Conservation (phyloP, 1,140 invertebrate genomes). For the Paralvinella palmiformis region DNA sequence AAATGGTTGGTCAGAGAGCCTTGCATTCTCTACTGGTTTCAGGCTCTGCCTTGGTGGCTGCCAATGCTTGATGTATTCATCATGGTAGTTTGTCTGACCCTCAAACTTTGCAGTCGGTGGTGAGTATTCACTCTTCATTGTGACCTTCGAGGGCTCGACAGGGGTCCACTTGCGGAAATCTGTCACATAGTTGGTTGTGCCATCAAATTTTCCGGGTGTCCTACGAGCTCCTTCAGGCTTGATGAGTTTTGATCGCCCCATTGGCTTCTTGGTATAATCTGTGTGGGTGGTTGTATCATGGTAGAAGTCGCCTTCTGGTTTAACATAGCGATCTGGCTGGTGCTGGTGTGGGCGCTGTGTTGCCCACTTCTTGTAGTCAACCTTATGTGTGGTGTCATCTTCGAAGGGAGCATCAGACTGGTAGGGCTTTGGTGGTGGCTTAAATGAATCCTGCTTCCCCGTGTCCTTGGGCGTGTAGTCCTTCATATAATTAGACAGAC, state of each 20-base stretch:
- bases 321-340: conserved; percentile 28
- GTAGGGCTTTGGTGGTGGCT: conserved; percentile 20
- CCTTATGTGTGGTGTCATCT: conserved; percentile 27
- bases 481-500: conserved; percentile 40
- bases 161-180: conserved; percentile 21
- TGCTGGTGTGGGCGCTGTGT: conserved; percentile 24
- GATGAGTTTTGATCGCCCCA: conserved; percentile 22
- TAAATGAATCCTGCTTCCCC: conserved; percentile 15
- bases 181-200: conserved; percentile 42
- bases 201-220: conserved; percentile 33
- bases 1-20: conserved; percentile 23
- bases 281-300: conserved; percentile 30
- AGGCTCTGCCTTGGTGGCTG: not conserved
- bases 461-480: conserved; percentile 42
- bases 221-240: conserved; percentile 26
- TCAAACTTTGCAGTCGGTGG: conserved; percentile 24
- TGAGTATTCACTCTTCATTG: conserved; percentile 14
- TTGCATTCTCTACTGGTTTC: conserved; percentile 22
- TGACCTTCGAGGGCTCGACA: conserved; percentile 8
- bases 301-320: conserved; percentile 36
- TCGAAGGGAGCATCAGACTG: conserved; percentile 25
- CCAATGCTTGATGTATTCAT: conserved; percentile 12
- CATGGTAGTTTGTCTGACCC: conserved; percentile 21
- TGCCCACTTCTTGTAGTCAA: conserved; percentile 30
- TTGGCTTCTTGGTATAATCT: conserved; percentile 27